phyloP scores from a whole-genome alignment of 2,113 vertebrate genomes.

The Phaethornis superciliosus region DNA sequence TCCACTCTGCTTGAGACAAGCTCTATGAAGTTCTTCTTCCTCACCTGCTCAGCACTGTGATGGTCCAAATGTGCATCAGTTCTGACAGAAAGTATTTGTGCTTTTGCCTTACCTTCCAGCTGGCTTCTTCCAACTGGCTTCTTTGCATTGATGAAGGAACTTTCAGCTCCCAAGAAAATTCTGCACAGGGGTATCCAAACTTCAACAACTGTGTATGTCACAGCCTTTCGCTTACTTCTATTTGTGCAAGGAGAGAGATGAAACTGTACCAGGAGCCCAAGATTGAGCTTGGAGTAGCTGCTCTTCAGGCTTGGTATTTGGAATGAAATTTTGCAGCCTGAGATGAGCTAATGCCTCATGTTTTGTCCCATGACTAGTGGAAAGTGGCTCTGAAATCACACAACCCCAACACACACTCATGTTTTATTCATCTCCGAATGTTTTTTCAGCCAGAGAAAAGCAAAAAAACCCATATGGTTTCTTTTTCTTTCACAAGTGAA shows the following conservation, averaged over 20 bases:
- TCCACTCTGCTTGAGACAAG: neutral
- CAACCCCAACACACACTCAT: neutral
- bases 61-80: neutral
- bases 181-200: neutral
- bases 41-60: neutral
- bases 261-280: neutral
- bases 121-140: neutral
- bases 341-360: neutral
- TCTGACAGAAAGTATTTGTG: neutral
- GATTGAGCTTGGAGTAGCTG: neutral
- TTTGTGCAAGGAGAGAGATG: neutral
- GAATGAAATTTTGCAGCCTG: neutral
- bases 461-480: neutral
- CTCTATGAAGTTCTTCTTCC: neutral
- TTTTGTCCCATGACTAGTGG: neutral
- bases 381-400: neutral
- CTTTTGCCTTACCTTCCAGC: neutral
- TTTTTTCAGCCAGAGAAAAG: neutral
- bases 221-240: neutral
- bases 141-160: neutral
- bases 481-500: conserved; percentile 42
- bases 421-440: neutral
- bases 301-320: neutral
- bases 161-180: neutral
- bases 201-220: neutral